Base-by-base conservation (phyloP, 92 coral and sea anemone genomes). In the Anthopleura xanthogrammica region DNA sequence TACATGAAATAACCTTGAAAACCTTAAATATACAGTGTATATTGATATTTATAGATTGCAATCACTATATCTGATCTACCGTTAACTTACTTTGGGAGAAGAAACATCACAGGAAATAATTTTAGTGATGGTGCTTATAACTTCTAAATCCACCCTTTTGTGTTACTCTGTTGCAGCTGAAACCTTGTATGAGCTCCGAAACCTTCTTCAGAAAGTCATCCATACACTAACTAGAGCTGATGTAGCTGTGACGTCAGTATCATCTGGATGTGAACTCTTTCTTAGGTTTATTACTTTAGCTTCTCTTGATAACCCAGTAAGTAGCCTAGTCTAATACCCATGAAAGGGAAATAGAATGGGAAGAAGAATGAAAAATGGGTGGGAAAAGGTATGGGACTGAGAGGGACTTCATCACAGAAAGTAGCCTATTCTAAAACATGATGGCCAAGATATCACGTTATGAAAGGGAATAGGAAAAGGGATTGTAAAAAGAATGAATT, bases 261-360 rank as follows among this genome's bases (percentile, higher is more conserved):
- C 98, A 64, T 95, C 98, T 1, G 98, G 98, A 20, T 95, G 98
- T 92, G 98, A 95, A 58, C 86, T 95, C 75, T 95, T 95, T 77
- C 90, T 95, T 70, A 88, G 98, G 76, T 95, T 94, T 74, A 95
- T 95, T 64, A 95, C 98, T 0, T 90, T 95, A 19, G 94, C 98
- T 66, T 83, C 98, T 16, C 91, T 95, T 17, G 98, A 95, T 79
- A 94, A 94, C 76, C 98, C 98, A 41, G 98, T 95, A 84, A 93
- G 97, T 75, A 60, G 36, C 13, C 42, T 52, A 14, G 58, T 39
- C n/a, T 41, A 3, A n/a, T 10, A 36, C 3, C 1, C 3, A 7
- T 16, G 40, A 29, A 68, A 0, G 1, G 36, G 74, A 12, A 68
- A 22, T 62, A 3, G 36, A 12, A 20, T 20, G 36, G 70, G 36